Conservation (phyloP, 2,888 invertebrate genomes). For the Biston stratarius region DNA sequence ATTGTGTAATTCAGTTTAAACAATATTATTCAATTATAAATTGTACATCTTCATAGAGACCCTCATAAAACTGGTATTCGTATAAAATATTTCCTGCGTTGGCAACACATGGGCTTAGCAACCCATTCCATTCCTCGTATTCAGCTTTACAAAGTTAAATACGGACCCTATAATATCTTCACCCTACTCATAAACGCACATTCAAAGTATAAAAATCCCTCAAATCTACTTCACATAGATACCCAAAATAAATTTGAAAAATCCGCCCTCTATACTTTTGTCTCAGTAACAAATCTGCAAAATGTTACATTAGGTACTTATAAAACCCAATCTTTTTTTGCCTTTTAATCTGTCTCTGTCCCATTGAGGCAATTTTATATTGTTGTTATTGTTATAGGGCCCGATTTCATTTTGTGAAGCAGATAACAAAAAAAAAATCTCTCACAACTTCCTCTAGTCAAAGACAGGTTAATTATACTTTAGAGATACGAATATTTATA, state of each 20-base stretch:
- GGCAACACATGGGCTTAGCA: slow-evolving; percentile 31
- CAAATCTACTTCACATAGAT: slow-evolving; percentile 10
- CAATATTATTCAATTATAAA: slow-evolving; percentile 16
- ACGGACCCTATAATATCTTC: slow-evolving; percentile 8
- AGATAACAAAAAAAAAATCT: slow-evolving; percentile 27
- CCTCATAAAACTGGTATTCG: slow-evolving; percentile 23
- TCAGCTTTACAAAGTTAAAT: slow-evolving; percentile 32
- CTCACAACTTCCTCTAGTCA: slow-evolving; percentile 29
- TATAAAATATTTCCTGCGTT: slow-evolving; percentile 20
- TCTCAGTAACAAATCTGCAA: slow-evolving; percentile 14
- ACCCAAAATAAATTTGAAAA: not conserved
- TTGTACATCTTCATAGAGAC: slow-evolving; percentile 12
- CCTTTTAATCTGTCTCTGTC: slow-evolving; percentile 24
- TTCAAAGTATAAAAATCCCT: slow-evolving; percentile 13
- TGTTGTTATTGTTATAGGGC: slow-evolving; percentile 32
- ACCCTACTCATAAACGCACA: slow-evolving; percentile 2
- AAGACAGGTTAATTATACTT: slow-evolving; percentile 45
- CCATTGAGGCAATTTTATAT: slow-evolving; percentile 30
- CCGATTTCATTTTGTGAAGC: slow-evolving; percentile 25
- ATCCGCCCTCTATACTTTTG: slow-evolving; percentile 2
- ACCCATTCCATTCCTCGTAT: slow-evolving; percentile 18
- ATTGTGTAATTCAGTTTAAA: not conserved
- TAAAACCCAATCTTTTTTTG: slow-evolving; percentile 30
- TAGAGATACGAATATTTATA: slow-evolving; percentile 34
- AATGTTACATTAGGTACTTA: slow-evolving; percentile 16